Base-by-base conservation (phyloP, 2,888 invertebrate genomes). In the Gnatocerus cornutus region DNA sequence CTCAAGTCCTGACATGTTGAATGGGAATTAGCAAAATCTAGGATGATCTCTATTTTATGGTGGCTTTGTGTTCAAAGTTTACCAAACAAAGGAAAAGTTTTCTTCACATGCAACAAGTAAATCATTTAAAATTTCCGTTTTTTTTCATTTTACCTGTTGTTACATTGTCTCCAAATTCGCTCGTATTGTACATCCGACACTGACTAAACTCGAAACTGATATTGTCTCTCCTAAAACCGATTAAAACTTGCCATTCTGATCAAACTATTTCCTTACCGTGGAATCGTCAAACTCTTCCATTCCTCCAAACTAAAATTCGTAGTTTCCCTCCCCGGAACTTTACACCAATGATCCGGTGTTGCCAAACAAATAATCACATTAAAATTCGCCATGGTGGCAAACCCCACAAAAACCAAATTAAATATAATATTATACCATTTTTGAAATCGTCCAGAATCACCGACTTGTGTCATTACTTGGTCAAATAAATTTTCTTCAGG, bases 301-400 rank as follows among this genome's bases (percentile, higher is more conserved):
- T 87, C 79, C 4, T 85, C 84, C 7, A 84, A 9, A 0, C 87
- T 84, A 41, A 84, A 83, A 78, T 87, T 87, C 8, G 86, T 86
- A 2, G 71, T 70, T 46, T 87, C 84, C 52, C 85, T 80, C 21
- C 89, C 88, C 0, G 88, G 87, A 10, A 89, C 88, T 55, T 83
- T 80, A 73, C 90, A 90, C 88, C 88, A 88, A 78, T 89, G 89
- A 48, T 89, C 87, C 3, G 89, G 89, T 55, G 87, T 85, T 65
- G 87, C 86, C 62, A 89, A 78, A 14, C 87, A 87, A 74, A 89
- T 80, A 30, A 89, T 85, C 7, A 87, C 83, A 76, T 87, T 89
- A 83, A 88, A 85, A 74, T 87, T 87, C 27, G 86, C 83, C 84
- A 89, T 85, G 21, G 87, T 85, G 0, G 86, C 84, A 21, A 85